phyloP scores from a whole-genome alignment of 2,888 invertebrate species.

The Drosophila paramelanica region DNA sequence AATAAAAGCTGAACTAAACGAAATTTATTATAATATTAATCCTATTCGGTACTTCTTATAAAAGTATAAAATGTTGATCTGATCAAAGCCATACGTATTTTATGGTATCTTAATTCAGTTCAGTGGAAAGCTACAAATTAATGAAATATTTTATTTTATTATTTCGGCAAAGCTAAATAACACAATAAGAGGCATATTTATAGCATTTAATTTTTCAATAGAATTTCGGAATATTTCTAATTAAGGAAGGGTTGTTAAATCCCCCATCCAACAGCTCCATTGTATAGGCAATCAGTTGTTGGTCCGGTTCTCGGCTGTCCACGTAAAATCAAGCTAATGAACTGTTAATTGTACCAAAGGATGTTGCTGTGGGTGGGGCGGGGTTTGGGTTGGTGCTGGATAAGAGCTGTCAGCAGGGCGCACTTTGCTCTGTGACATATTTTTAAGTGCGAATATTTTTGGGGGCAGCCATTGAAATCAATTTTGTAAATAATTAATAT shows the following conservation, averaged over 20 bases:
- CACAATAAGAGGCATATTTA: not conserved
- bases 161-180: too few relatives aligned
- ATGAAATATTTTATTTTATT: too few relatives aligned
- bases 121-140: too few relatives aligned
- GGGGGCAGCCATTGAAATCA: slow-evolving; percentile 34
- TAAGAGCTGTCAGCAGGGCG: slow-evolving; percentile 5
- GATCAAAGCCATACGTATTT: too few relatives aligned
- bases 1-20: too few relatives aligned
- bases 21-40: too few relatives aligned
- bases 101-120: too few relatives aligned
- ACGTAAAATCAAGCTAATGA: slow-evolving; percentile 57
- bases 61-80: too few relatives aligned
- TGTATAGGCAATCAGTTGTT: slow-evolving; percentile 9
- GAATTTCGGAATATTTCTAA: not conserved
- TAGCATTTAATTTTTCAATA: not conserved
- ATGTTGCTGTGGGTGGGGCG: not conserved
- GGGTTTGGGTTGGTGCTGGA: not conserved
- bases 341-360: slow-evolving; percentile 48
- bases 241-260: not conserved
- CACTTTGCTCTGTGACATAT: slow-evolving; percentile 17
- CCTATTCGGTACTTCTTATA: too few relatives aligned
- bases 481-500: slow-evolving; percentile 58
- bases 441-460: slow-evolving; percentile 16
- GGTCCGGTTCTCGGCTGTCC: slow-evolving; percentile 6
- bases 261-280: not conserved